A percentile compares a stretch with the other conserved stretches of the same genome.
Conservation (phyloP, 2,797 vertebrate genomes). For the Silurus lanzhouensis region DNA sequence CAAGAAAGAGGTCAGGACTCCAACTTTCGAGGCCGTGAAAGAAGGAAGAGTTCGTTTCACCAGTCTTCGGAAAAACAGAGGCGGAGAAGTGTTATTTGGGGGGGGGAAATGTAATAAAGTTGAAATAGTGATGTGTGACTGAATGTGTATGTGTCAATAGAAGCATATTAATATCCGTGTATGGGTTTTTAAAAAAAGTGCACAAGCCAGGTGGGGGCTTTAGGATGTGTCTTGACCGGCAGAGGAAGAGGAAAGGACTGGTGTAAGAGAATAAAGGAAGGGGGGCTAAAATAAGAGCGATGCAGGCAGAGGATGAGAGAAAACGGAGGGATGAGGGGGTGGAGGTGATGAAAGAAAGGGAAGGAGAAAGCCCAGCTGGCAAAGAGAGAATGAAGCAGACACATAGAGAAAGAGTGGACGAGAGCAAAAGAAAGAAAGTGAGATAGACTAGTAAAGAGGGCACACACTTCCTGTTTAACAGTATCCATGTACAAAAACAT, state of each 20-base stretch:
- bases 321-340: conserved; percentile 32
- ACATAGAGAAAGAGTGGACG: not conserved
- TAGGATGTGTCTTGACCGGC: not conserved
- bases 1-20: conserved; percentile 50
- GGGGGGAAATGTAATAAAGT: not conserved
- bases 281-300: conserved; percentile 32
- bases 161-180: not conserved
- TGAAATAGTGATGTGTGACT: not conserved
- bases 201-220: not conserved
- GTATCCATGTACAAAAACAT: conserved; percentile 18
- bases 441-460: conserved; percentile 13
- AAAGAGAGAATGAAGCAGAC: conserved; percentile 26
- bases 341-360: conserved; percentile 39
- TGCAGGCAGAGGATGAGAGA: conserved; percentile 28
- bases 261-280: conserved; percentile 23
- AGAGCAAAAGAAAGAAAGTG: conserved; percentile 13
- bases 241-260: conserved; percentile 40
- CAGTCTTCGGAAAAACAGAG: conserved; percentile 6
- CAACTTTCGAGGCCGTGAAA: conserved; percentile 29
- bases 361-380: conserved; percentile 44
- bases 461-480: conserved; percentile 54
- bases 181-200: not conserved
- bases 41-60: not conserved
- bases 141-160: not conserved
- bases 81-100: not conserved